These are phyloP conservation scores for Myotis yumanensis DNA, from an alignment of 2,113 vertebrate species.

Conservation along the genomic window DNA sequence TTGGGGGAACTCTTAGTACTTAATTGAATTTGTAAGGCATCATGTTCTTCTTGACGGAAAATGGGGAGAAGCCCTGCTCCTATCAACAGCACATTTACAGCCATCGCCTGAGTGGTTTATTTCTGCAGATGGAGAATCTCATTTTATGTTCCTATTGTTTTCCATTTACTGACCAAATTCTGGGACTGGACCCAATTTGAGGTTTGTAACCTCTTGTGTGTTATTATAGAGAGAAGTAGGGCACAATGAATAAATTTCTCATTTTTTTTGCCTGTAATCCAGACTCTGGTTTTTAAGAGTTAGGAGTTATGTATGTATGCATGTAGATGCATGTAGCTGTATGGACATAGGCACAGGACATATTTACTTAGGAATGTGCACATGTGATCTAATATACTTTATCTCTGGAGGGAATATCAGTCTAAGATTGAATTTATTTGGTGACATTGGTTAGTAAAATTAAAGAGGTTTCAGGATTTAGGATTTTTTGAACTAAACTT, in stretches of 20 bases:
- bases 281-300: conserved; percentile 33
- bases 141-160: conserved; percentile 76
- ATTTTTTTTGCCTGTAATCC: conserved; percentile 49
- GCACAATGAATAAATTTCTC: conserved; percentile 64
- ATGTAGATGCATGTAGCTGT: not conserved
- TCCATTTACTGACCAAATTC: conserved; percentile 74
- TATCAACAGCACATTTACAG: conserved; percentile 54
- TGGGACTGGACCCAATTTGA: conserved; percentile 72
- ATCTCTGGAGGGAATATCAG: not conserved
- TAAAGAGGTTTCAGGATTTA: conserved; percentile 5
- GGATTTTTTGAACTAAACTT: conserved; percentile 61
- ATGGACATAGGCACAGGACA: too few relatives aligned
- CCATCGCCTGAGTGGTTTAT: conserved; percentile 51
- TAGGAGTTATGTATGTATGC: not conserved
- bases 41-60: conserved; percentile 50
- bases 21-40: conserved; percentile 69
- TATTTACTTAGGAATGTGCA: not conserved
- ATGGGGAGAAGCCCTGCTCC: conserved; percentile 1
- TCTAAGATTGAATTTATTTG: not conserved
- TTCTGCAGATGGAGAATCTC: conserved; percentile 71
- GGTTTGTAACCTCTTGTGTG: conserved; percentile 70
- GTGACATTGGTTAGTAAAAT: not conserved
- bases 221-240: conserved; percentile 67
- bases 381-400: not conserved
- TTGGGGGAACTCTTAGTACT: conserved; percentile 48